These are phyloP conservation scores for Lycaon pictus DNA, from an alignment of 2,113 vertebrate genomes.

Conservation along the genomic window DNA sequence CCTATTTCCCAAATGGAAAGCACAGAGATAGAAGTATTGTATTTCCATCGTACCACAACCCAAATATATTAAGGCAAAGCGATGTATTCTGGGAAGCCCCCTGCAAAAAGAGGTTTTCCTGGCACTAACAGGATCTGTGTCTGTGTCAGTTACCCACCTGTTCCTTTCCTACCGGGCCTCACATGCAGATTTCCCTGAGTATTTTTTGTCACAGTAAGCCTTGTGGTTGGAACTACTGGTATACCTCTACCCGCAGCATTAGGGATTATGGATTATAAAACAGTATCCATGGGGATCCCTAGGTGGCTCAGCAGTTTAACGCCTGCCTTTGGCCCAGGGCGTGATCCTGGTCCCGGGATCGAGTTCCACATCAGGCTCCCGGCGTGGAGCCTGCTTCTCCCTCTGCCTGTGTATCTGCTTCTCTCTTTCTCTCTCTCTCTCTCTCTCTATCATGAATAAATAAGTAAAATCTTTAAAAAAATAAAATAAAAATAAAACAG, in stretches of 20 bases:
- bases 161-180: accelerated
- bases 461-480: no score
- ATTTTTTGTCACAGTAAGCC: no score
- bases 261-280: not conserved
- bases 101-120: not conserved
- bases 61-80: not conserved
- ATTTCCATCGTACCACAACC: not conserved
- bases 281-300: not conserved
- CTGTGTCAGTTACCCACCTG: not conserved
- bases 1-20: no score
- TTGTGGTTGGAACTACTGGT: not conserved
- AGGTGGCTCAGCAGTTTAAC: no score
- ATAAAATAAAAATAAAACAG: no score
- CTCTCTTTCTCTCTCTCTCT: no score
- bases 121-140: not conserved
- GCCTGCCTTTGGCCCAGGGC: no score
- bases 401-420: no score
- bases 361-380: no score
- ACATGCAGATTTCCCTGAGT: accelerated
- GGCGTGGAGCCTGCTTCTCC: no score
- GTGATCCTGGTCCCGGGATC: no score
- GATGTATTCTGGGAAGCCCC: not conserved
- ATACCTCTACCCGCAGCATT: not conserved
- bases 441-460: no score
- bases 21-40: not conserved